A percentile compares a stretch with the other conserved stretches of the same genome.
Evolutionary conservation across 2,797 vertebrate species (phyloP).

Genomic region (Synanceia verrucosa): DNA sequence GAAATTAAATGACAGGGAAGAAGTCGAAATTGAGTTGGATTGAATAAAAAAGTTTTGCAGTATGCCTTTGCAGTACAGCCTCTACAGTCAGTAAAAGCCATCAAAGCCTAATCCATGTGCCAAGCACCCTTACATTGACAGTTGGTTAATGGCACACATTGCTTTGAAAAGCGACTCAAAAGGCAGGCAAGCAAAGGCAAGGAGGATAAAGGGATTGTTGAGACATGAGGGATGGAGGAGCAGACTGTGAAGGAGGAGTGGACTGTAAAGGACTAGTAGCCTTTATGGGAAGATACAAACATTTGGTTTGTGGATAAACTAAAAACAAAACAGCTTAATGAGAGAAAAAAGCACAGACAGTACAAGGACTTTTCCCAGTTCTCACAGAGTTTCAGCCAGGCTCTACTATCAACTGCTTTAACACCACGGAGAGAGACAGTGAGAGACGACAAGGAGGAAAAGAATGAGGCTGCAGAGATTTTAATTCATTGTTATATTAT

Average conservation of each 20-base stretch:
- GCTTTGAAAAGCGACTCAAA: constrained; percentile 65
- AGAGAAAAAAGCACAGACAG: constrained; percentile 15
- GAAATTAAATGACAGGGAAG: constrained; percentile 62
- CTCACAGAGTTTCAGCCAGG: constrained; percentile 22
- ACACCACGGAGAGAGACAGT: constrained; percentile 32
- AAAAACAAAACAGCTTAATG: constrained; percentile 50
- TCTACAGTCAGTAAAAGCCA: constrained; percentile 33
- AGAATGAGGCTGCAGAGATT: constrained; percentile 29
- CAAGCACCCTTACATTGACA: constrained; percentile 43
- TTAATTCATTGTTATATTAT: constrained; percentile 46
- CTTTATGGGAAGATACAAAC: constrained; percentile 21
- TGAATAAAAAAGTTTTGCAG: constrained; percentile 35
- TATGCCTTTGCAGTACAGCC: constrained; percentile 20
- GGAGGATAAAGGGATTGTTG: constrained; percentile 9
- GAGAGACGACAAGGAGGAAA: constrained; percentile 13
- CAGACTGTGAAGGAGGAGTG: constrained; percentile 1
- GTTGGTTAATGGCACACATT: constrained; percentile 56
- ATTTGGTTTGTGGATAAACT: constrained; percentile 28
- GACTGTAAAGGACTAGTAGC: not conserved
- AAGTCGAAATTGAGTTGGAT: constrained; percentile 36
- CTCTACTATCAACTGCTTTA: constrained; percentile 47
- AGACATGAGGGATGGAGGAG: constrained; percentile 28
- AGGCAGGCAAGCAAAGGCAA: constrained; percentile 34
- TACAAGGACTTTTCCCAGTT: constrained; percentile 9
- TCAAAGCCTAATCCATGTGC: constrained; percentile 56